Percentiles rank a stretch among this genome's conserved stretches.
These are phyloP conservation scores for Carterocephalus palaemon DNA, from an alignment of 2,888 invertebrate species.

Conservation along the genomic window DNA sequence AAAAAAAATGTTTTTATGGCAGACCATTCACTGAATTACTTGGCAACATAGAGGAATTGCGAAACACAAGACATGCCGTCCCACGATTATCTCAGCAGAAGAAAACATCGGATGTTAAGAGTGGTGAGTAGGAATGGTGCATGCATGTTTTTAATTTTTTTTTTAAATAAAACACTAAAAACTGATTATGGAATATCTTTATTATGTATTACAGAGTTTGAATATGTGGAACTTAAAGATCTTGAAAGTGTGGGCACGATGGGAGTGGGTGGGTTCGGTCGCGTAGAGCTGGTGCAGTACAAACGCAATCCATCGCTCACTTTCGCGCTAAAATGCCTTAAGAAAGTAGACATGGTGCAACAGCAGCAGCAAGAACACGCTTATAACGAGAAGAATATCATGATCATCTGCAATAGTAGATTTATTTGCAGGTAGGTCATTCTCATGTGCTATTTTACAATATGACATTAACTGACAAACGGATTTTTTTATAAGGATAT, in stretches of 20 bases:
- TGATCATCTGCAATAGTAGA: conserved; percentile 86
- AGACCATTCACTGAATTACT: conserved; percentile 90
- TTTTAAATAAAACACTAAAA: conserved; percentile 11
- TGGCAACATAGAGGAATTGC: conserved; percentile 86
- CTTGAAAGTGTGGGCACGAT: conserved; percentile 90
- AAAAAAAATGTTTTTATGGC: conserved; percentile 17
- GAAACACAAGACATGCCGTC: conserved; percentile 56
- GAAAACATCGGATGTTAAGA: conserved; percentile 60
- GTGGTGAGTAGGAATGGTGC: conserved; percentile 45
- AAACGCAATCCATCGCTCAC: conserved; percentile 74
- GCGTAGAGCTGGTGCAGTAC: conserved; percentile 88
- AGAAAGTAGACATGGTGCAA: conserved; percentile 92
- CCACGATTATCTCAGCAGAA: conserved; percentile 58
- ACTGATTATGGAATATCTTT: neutral
- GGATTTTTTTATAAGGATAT: neutral
- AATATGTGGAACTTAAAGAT: conserved; percentile 85
- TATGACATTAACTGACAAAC: neutral
- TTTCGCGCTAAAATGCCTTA: conserved; percentile 92
- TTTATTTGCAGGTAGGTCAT: conserved; percentile 86
- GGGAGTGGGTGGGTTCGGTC: conserved; percentile 95
- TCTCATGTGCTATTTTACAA: neutral
- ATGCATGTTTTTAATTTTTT: conserved; percentile 6
- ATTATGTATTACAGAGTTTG: conserved; percentile 70
- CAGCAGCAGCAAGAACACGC: conserved; percentile 94
- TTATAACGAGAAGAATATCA: conserved; percentile 91